Conservation (phyloP, 2,113 vertebrate species). For the Sorex fumeus region DNA sequence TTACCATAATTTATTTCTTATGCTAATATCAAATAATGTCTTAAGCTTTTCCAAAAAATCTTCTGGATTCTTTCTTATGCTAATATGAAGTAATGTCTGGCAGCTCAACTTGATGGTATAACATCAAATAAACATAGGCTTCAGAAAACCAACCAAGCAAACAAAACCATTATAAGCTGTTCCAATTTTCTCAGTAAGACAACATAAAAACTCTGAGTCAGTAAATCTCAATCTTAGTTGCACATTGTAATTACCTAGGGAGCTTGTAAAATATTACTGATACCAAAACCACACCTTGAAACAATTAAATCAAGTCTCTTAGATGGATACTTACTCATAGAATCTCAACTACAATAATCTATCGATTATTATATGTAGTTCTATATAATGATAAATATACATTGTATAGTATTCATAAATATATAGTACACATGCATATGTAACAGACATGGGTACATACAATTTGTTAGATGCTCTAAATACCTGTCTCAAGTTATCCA, state of each 20-base stretch:
- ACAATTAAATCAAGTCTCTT: conserved; percentile 11
- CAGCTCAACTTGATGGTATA: conserved; percentile 25
- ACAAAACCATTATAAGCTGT: neutral
- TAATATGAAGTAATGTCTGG: neutral
- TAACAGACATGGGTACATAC: neutral
- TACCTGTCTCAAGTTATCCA: neutral
- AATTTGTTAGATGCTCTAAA: neutral
- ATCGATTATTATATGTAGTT: too few relatives aligned
- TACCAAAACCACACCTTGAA: neutral
- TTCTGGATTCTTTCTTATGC: neutral
- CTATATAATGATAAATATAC: too few relatives aligned
- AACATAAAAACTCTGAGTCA: conserved; percentile 11
- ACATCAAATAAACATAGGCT: neutral
- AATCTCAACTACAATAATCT: neutral
- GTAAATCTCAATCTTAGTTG: neutral
- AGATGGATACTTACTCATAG: neutral
- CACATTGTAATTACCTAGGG: neutral
- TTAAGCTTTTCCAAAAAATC: neutral
- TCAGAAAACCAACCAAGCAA: conserved; percentile 8
- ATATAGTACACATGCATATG: neutral
- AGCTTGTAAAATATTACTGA: conserved; percentile 35
- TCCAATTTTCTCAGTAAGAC: neutral
- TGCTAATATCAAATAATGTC: neutral
- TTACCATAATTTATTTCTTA: neutral
- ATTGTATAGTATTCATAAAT: too few relatives aligned